A percentile compares a stretch with the other conserved stretches of the same genome.
These are phyloP conservation scores for Xenopus tropicalis DNA, from an alignment of 2,113 vertebrate genomes.

Conservation along the genomic window DNA sequence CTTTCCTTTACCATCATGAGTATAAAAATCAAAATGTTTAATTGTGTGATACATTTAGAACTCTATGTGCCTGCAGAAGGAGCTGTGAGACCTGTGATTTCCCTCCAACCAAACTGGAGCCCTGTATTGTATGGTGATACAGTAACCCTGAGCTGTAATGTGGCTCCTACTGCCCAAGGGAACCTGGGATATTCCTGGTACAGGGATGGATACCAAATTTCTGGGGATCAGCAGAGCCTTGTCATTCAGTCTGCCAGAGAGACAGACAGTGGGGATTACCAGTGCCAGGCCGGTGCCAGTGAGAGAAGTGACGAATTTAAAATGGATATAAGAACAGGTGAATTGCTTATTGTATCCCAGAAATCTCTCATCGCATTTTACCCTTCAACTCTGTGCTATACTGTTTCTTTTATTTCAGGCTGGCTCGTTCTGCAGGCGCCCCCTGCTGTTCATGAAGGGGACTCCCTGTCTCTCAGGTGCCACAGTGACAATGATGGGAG, in stretches of 20 bases:
- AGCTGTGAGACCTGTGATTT: not conserved
- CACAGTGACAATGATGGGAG: not conserved
- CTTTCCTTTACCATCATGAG: too few species aligned
- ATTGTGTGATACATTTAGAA: too few species aligned
- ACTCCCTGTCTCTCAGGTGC: slow-evolving; percentile 15
- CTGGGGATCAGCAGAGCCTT: not conserved
- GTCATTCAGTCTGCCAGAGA: not conserved
- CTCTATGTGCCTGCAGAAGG: not conserved
- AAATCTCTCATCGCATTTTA: too few species aligned
- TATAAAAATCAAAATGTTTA: too few species aligned
- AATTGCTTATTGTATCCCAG: not conserved
- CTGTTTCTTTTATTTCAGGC: too few species aligned
- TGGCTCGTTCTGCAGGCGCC: slow-evolving; percentile 11
- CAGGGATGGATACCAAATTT: not conserved
- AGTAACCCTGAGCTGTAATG: slow-evolving; percentile 21
- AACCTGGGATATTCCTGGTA: slow-evolving; percentile 11
- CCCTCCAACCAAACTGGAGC: slow-evolving; percentile 1
- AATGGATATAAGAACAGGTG: slow-evolving; percentile 2
- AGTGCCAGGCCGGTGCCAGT: not conserved
- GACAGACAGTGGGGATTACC: slow-evolving; percentile 11
- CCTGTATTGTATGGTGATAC: not conserved
- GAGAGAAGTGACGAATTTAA: not conserved
- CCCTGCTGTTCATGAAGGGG: not conserved
- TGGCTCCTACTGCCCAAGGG: not conserved
- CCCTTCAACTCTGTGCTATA: too few species aligned